A percentile compares a stretch with the other conserved stretches of the same genome.
These are phyloP conservation scores for Leptarthrus brevirostris DNA, from an alignment of 2,888 invertebrate species.

Conservation along the genomic window DNA sequence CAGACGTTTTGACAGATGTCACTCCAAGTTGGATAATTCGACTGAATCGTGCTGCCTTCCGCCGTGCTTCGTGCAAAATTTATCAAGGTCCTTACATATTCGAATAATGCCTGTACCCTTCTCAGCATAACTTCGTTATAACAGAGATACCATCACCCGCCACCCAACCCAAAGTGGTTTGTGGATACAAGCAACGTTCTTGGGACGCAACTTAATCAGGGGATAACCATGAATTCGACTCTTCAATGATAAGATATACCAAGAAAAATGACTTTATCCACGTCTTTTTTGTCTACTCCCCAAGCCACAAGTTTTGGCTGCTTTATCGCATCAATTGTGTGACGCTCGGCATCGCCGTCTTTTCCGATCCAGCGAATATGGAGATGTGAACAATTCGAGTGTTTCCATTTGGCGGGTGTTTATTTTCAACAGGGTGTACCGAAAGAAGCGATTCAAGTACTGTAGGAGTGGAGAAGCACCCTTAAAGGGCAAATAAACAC, in stretches of 20 bases:
- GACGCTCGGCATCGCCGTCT: slow-evolving; percentile 25
- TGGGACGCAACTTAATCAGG: slow-evolving; percentile 32
- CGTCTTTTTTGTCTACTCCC: not conserved
- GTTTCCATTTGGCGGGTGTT: slow-evolving; percentile 35
- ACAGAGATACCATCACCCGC: not conserved
- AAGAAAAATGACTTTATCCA: slow-evolving; percentile 37
- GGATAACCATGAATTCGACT: slow-evolving; percentile 37
- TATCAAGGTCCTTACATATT: slow-evolving; percentile 33
- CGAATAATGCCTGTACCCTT: not conserved
- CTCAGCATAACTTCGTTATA: not conserved
- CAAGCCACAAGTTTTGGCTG: not conserved
- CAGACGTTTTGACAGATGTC: slow-evolving; percentile 43
- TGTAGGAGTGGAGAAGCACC: slow-evolving; percentile 8
- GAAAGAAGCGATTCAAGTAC: not conserved
- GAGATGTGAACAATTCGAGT: slow-evolving; percentile 5
- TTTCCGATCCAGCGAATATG: slow-evolving; percentile 29
- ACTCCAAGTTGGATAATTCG: slow-evolving; percentile 35
- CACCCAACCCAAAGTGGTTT: not conserved
- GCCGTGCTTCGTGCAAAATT: slow-evolving; percentile 13
- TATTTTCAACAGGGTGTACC: slow-evolving; percentile 23
- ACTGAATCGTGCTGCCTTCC: slow-evolving; percentile 29
- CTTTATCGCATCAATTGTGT: slow-evolving; percentile 37
- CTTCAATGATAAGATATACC: slow-evolving; percentile 33
- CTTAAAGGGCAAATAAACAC: slow-evolving; percentile 22
- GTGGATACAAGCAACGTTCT: not conserved